phyloP scores from a whole-genome alignment of 2,113 vertebrate genomes.

The Gambusia affinis region DNA sequence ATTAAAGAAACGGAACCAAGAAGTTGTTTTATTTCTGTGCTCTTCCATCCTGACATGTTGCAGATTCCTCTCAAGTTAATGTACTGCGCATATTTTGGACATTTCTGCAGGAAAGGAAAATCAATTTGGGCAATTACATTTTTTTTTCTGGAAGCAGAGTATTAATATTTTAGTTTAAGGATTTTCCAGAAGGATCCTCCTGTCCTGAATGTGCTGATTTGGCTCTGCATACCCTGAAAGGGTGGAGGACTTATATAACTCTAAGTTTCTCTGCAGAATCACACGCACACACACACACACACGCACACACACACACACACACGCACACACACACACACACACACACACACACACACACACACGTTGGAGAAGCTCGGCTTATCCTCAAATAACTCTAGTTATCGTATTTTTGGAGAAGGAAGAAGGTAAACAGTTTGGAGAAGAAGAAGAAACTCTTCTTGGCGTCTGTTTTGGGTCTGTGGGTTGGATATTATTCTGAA shows the following conservation, averaged over 20 bases:
- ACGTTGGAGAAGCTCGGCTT: constrained; percentile 20
- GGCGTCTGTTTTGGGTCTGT: constrained; percentile 6
- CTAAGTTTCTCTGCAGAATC: constrained; percentile 25
- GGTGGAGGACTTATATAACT: constrained; percentile 66
- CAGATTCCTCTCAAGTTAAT: constrained; percentile 6
- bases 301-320: constrained; percentile 3
- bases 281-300: constrained; percentile 5
- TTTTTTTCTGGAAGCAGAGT: constrained; percentile 27
- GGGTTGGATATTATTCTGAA: constrained; percentile 11
- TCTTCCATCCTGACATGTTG: background rate
- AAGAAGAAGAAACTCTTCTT: background rate
- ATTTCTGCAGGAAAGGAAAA: constrained; percentile 41
- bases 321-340: constrained; percentile 18
- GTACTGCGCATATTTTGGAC: constrained; percentile 17
- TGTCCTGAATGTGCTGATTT: constrained; percentile 45
- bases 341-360: constrained; percentile 3
- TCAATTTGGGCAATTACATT: constrained; percentile 23
- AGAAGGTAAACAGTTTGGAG: constrained; percentile 38
- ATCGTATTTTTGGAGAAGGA: constrained; percentile 42
- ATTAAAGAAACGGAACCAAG: background rate
- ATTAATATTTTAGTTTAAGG: constrained; percentile 57
- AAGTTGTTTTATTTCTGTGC: background rate
- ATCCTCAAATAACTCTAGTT: constrained; percentile 43
- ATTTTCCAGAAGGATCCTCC: constrained; percentile 35
- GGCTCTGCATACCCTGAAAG: constrained; percentile 38